Evolutionary conservation across 53 echinoderm and acorn worm genomes (phyloP), one percentile per base, ranked within the genome.

Genomic region (Echinarachnius parma): DNA sequence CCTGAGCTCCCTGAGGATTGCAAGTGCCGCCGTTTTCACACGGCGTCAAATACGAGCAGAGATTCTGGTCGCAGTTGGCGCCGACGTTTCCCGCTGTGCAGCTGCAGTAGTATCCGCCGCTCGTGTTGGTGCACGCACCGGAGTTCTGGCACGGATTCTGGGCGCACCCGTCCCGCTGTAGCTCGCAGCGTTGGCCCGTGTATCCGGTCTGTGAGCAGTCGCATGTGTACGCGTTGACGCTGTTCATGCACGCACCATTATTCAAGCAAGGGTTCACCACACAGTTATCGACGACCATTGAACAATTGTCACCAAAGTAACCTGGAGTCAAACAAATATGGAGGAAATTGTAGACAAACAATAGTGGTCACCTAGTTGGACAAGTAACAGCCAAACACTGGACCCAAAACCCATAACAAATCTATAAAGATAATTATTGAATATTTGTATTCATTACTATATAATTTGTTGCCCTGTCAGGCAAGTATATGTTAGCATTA

Each of bases 11-110:
- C 9, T 10, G 3, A 4, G 13, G 4, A n/a, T 9, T 50, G 23
- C 70, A 69, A 0, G 70, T 69, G 24, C 53, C 70, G 14, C 70
- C 54, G 35, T 69, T 69, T 7, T 69, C 31, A 16, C 70, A 69
- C 3, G 70, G 53, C 9, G 10, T 34, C 4, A 53, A 31, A 4
- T 50, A 19, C 0, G 53, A 33, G 35, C 53, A 69, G 4, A 53
- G 34, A 23, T 34, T 24, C 21, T 53, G 21, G 5, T 33, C 37
- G 34, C 70, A 69, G 16, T 50, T 34, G 34, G 15, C 13, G 4
- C 70, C 53, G 15, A 34, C 33, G 34, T 69, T 13, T 1, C 70
- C 70, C 0, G 34, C 70, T 2, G 50, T 53, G 36, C 70, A 69
- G 70, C 9, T 14, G 34, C 53, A 53, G 53, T 21, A 69, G 54